phyloP scores from a whole-genome alignment of 2,113 vertebrate genomes.

The Cebus imitator region DNA sequence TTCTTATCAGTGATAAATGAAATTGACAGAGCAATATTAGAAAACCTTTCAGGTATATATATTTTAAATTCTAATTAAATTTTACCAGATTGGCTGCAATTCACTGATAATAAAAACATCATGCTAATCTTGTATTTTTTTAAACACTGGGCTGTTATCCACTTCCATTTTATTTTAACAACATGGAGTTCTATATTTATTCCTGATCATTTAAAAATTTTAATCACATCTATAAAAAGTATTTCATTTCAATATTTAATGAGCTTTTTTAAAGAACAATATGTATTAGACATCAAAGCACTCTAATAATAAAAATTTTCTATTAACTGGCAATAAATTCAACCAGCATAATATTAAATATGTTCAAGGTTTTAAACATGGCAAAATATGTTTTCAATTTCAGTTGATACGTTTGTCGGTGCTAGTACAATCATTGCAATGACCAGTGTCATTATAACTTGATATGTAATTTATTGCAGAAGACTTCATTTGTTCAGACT shows the following conservation, averaged over 20 bases:
- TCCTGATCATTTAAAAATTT: neutral
- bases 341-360: neutral
- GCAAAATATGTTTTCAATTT: neutral
- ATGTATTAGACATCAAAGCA: neutral
- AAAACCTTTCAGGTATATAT: neutral
- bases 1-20: neutral
- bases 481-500: neutral
- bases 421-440: neutral
- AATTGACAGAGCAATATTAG: neutral
- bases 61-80: neutral
- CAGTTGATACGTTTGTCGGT: neutral
- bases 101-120: neutral
- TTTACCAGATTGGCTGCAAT: neutral
- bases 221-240: neutral
- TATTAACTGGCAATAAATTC: neutral
- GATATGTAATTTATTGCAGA: neutral
- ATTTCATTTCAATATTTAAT: neutral
- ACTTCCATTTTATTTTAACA: neutral
- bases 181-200: neutral
- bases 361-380: neutral
- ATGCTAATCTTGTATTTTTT: neutral
- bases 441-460: neutral
- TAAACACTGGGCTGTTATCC: neutral
- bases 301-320: neutral
- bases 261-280: neutral